A percentile compares a stretch with the other conserved stretches of the same genome.
Evolutionary conservation across 2,888 invertebrate species (phyloP).

Genomic region (Mythimna loreyi): DNA sequence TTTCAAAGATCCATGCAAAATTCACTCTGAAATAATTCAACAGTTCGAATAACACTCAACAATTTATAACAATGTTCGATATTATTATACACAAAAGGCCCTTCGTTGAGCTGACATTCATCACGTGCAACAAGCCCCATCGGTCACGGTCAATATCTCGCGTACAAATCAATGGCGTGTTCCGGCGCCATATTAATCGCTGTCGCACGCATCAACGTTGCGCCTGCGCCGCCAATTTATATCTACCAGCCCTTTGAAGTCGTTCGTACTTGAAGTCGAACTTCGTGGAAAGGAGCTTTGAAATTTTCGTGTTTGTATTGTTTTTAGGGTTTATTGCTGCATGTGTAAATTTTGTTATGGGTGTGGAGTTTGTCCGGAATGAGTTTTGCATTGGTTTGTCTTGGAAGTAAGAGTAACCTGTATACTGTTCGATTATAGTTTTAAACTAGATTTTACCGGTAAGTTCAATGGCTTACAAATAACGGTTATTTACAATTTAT

Average conservation of each 20-base stretch:
- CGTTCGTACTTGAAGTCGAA: conserved; percentile 59
- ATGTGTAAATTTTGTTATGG: conserved; percentile 25
- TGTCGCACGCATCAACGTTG: conserved; percentile 74
- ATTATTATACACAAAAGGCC: conserved; percentile 36
- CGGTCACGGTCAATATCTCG: conserved; percentile 78
- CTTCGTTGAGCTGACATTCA: conserved; percentile 49
- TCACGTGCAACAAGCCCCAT: conserved; percentile 72
- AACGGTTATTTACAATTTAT: not conserved
- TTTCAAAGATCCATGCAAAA: not conserved
- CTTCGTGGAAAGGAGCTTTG: conserved; percentile 69
- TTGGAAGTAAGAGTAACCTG: not conserved
- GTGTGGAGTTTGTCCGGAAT: not conserved
- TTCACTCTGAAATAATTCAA: not conserved
- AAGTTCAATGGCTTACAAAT: not conserved
- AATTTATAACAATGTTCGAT: conserved; percentile 20
- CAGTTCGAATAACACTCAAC: not conserved
- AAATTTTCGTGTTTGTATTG: conserved; percentile 66
- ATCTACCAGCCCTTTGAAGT: conserved; percentile 81
- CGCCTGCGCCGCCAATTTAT: conserved; percentile 77
- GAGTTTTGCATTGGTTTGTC: conserved; percentile 6
- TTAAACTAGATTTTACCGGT: not conserved
- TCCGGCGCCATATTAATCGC: conserved; percentile 82
- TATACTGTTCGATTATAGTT: not conserved
- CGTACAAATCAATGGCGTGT: conserved; percentile 63
- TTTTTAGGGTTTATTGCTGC: conserved; percentile 24